phyloP scores from a whole-genome alignment of 1,140 invertebrate species.

The Drosophila lacertosa region DNA sequence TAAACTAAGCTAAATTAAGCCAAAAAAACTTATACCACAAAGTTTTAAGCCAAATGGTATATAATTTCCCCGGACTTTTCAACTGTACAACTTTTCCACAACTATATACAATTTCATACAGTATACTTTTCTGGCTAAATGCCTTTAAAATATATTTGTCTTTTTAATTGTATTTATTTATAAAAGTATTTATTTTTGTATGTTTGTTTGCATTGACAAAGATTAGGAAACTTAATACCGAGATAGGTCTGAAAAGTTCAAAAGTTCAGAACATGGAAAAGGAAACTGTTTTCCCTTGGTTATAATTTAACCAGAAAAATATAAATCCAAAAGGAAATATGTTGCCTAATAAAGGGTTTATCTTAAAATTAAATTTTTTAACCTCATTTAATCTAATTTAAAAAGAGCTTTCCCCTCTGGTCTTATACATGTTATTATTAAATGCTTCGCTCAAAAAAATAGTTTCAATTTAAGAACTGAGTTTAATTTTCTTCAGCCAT shows the following conservation, averaged over 20 bases:
- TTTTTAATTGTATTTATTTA: no score
- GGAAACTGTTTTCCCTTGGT: no score
- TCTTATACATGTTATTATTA: background rate
- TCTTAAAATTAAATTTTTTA: background rate
- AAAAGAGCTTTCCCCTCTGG: background rate
- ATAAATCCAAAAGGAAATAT: no score
- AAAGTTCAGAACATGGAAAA: no score
- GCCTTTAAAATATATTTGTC: no score
- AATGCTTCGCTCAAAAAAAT: background rate
- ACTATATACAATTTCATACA: background rate
- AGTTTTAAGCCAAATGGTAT: background rate
- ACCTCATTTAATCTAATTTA: background rate
- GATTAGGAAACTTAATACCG: no score
- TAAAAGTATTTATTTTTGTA: no score
- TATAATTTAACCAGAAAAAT: no score
- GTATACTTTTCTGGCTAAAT: background rate
- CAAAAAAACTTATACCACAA: background rate
- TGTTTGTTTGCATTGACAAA: no score
- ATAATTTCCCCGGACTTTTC: background rate
- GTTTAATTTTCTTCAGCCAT: slow-evolving; percentile 8
- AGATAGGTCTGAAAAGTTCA: no score
- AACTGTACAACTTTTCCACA: background rate
- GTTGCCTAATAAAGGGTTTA: no score
- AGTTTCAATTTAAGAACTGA: background rate
- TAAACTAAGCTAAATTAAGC: slow-evolving; percentile 37